phyloP scores from a whole-genome alignment of 1,140 invertebrate genomes.

The Atta colombica region DNA sequence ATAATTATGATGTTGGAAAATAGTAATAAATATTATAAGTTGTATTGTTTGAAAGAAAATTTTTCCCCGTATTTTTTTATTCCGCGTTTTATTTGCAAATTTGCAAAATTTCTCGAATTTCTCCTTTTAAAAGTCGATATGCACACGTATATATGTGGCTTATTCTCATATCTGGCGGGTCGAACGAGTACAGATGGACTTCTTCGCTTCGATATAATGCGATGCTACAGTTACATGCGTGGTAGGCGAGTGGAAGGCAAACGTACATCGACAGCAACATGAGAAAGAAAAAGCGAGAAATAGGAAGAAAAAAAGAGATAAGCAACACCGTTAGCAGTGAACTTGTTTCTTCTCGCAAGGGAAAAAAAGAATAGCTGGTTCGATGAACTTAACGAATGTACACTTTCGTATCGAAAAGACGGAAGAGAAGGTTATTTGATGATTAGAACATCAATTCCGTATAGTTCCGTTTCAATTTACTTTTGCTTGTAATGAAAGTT shows the following conservation, averaged over 20 bases:
- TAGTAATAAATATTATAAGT: background rate
- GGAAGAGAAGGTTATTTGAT: constrained; percentile 6
- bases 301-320: constrained; percentile 46
- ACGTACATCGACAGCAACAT: constrained; percentile 34
- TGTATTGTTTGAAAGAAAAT: background rate
- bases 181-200: constrained; percentile 21
- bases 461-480: background rate
- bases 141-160: background rate
- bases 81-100: background rate
- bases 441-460: background rate
- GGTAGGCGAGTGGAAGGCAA: constrained; percentile 40
- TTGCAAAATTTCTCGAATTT: background rate
- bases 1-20: background rate
- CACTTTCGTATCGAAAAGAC: constrained; percentile 18
- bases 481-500: background rate
- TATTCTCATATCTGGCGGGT: constrained; percentile 24
- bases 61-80: background rate
- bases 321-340: constrained; percentile 58
- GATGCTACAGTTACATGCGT: constrained; percentile 59
- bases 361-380: constrained; percentile 23
- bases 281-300: constrained; percentile 47
- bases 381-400: constrained; percentile 36
- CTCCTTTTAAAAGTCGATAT: constrained; percentile 26
- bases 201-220: constrained; percentile 34
- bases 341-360: constrained; percentile 14